Evolutionary conservation across 2,113 vertebrate genomes (phyloP).

Genomic region (Brachypteracias leptosomus): DNA sequence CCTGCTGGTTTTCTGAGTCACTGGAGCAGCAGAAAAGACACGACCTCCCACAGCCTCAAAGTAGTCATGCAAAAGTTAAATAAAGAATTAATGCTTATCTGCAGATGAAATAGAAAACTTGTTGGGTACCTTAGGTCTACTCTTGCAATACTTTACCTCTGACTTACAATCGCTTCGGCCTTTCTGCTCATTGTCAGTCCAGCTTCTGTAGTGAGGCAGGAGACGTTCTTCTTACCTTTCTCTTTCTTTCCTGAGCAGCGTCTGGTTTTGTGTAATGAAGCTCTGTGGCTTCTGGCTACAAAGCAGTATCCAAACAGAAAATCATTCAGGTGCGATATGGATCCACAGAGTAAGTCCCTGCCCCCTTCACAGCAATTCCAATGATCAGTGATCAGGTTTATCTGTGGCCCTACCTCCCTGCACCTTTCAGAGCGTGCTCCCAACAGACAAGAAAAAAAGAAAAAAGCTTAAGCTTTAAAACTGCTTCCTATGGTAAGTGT

Average conservation of each 20-base stretch:
- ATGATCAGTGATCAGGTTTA: neutral
- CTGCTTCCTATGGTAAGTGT: neutral
- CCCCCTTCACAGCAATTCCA: neutral
- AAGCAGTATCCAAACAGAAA: constrained; percentile 27
- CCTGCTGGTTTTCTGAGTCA: neutral
- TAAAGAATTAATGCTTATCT: neutral
- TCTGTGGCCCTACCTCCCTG: neutral
- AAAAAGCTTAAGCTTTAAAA: neutral
- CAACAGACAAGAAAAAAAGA: neutral
- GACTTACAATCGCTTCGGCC: neutral
- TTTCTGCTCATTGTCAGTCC: neutral
- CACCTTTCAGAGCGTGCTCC: neutral
- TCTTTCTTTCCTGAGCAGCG: neutral
- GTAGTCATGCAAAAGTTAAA: neutral
- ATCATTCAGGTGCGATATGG: neutral
- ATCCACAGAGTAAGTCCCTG: neutral
- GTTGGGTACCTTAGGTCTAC: neutral
- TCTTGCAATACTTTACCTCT: neutral
- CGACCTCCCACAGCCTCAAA: neutral
- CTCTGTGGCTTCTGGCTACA: neutral
- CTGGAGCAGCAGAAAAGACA: neutral
- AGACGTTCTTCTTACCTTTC: neutral
- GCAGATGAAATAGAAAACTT: neutral
- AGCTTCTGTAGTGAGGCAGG: neutral
- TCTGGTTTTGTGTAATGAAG: neutral